Percentiles rank a stretch among this genome's conserved stretches.
phyloP scores from a whole-genome alignment of 2,888 invertebrate species.

The Noctua pronuba region DNA sequence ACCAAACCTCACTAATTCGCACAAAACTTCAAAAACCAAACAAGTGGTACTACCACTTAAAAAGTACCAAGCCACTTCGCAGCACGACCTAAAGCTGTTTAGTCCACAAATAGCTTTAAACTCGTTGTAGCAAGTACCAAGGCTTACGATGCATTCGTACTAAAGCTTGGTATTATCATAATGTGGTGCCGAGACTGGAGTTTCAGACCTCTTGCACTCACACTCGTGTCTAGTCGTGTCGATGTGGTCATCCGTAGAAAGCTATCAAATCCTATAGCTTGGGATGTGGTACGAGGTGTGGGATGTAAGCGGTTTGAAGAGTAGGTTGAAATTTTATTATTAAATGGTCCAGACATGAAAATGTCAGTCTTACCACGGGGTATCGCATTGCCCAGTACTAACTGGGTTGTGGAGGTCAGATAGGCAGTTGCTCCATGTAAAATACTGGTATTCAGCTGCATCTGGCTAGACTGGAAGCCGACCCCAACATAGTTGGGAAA shows the following conservation, averaged over 20 bases:
- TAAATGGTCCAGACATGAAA: background rate
- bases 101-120: slow-evolving; percentile 21
- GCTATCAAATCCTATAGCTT: slow-evolving; percentile 14
- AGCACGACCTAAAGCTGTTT: background rate
- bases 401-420: too few species aligned
- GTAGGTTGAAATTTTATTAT: background rate
- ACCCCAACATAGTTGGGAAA: too few species aligned
- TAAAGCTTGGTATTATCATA: slow-evolving; percentile 45
- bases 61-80: slow-evolving; percentile 17
- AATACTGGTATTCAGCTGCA: too few species aligned
- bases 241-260: slow-evolving; percentile 10
- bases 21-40: background rate
- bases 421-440: too few species aligned
- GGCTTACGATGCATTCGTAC: slow-evolving; percentile 25
- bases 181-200: slow-evolving; percentile 19
- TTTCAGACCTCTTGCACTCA: slow-evolving; percentile 1
- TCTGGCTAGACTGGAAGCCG: too few species aligned
- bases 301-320: background rate
- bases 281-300: background rate
- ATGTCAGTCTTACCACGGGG: too few species aligned
- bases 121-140: slow-evolving; percentile 15
- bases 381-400: too few species aligned
- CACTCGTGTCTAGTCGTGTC: slow-evolving; percentile 6
- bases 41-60: slow-evolving; percentile 10
- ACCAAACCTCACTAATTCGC: background rate